Evolutionary conservation across 1,140 invertebrate genomes (phyloP).

Genomic region (Zelostemma sp.): DNA sequence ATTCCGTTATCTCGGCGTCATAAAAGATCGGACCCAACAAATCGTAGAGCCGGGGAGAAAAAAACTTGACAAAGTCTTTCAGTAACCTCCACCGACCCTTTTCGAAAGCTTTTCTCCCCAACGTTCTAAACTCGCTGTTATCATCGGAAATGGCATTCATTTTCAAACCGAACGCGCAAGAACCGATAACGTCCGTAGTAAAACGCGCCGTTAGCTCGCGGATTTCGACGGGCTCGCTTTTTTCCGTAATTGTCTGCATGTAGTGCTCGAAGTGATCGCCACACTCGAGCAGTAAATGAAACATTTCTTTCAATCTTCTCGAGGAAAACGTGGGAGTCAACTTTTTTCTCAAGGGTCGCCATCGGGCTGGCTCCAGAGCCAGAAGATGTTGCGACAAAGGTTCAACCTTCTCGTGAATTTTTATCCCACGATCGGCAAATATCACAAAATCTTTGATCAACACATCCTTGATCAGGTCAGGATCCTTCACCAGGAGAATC

Average conservation of each 20-base stretch:
- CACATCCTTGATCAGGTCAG: constrained; percentile 45
- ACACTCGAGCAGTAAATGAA: too few relatives aligned
- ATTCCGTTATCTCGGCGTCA: too few relatives aligned
- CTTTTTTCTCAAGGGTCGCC: constrained; percentile 61
- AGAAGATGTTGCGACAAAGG: constrained; percentile 59
- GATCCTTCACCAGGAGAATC: constrained; percentile 43
- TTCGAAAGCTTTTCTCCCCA: constrained; percentile 57
- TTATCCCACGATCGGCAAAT: constrained; percentile 35
- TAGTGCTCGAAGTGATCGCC: too few relatives aligned
- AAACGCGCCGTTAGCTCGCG: too few relatives aligned
- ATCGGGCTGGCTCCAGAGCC: constrained; percentile 47
- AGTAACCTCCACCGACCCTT: constrained; percentile 46
- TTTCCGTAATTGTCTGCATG: too few relatives aligned
- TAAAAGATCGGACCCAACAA: constrained; percentile 28
- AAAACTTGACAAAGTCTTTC: constrained; percentile 35
- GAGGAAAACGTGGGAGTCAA: constrained; percentile 47
- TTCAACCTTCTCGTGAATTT: too few relatives aligned
- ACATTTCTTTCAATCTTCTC: constrained; percentile 64
- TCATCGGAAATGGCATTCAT: constrained; percentile 67
- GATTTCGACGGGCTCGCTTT: too few relatives aligned
- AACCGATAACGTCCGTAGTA: too few relatives aligned
- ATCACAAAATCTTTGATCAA: constrained; percentile 38
- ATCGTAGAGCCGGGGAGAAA: constrained; percentile 34
- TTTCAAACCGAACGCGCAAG: too few relatives aligned
- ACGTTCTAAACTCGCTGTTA: constrained; percentile 65